phyloP scores from a whole-genome alignment of 2,888 invertebrate species.

The Apodemia zela region DNA sequence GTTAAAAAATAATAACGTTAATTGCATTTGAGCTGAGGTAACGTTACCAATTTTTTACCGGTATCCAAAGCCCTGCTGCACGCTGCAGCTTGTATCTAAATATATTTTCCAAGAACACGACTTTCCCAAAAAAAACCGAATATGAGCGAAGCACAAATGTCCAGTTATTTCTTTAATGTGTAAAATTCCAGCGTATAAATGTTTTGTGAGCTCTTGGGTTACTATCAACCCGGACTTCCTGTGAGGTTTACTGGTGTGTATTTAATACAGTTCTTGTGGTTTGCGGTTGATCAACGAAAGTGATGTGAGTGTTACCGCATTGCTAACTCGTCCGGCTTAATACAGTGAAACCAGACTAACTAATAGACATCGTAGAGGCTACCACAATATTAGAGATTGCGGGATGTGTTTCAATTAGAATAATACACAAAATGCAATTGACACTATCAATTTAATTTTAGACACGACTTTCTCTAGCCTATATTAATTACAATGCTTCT shows the following conservation, averaged over 20 bases:
- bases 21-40: no score
- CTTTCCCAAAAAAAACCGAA: no score
- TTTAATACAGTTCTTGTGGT: slow-evolving; percentile 4
- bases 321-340: background rate
- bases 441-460: no score
- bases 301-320: background rate
- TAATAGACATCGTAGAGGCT: background rate
- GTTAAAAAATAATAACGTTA: no score
- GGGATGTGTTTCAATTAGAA: background rate
- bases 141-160: no score
- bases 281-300: background rate
- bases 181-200: background rate
- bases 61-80: no score
- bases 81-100: no score
- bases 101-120: no score
- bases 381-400: background rate
- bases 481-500: no score
- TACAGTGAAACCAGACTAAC: background rate
- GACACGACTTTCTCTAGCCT: no score
- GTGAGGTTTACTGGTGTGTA: background rate
- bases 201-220: background rate
- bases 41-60: no score
- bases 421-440: no score
- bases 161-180: background rate
- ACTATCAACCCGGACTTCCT: background rate